Percentiles rank a stretch among this genome's conserved stretches.
phyloP scores from a whole-genome alignment of 2,888 invertebrate genomes.

The Orthosia incerta region DNA sequence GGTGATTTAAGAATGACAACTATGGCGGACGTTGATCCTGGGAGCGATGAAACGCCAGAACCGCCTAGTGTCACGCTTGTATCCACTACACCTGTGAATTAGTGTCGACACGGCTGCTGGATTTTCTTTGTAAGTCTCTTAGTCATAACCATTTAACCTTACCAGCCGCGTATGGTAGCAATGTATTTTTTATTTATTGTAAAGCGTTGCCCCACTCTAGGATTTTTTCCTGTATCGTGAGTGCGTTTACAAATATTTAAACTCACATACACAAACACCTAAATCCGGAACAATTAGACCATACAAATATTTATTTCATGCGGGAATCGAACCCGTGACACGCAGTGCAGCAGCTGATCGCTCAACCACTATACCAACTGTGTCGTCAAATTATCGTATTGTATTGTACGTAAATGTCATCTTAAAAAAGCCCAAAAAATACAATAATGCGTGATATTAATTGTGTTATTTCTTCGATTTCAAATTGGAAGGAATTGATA shows the following conservation, averaged over 20 bases:
- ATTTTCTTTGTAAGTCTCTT: slow-evolving; percentile 22
- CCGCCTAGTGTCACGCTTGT: slow-evolving; percentile 66
- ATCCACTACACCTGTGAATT: slow-evolving; percentile 65
- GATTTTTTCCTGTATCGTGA: neutral
- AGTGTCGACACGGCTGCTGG: slow-evolving; percentile 4
- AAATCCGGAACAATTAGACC: too few relatives aligned
- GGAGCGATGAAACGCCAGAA: slow-evolving; percentile 56
- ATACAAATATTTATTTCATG: neutral
- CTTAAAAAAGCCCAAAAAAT: too few relatives aligned
- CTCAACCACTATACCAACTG: too few relatives aligned
- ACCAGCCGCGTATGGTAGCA: too few relatives aligned
- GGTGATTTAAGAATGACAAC: slow-evolving; percentile 71
- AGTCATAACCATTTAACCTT: neutral
- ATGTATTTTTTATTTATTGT: too few relatives aligned
- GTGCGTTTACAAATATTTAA: slow-evolving; percentile 1
- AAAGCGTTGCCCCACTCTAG: neutral
- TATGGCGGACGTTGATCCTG: slow-evolving; percentile 67
- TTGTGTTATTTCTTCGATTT: too few relatives aligned
- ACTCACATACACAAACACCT: neutral
- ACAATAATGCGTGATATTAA: too few relatives aligned
- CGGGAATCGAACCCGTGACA: too few relatives aligned
- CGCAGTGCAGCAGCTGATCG: too few relatives aligned
- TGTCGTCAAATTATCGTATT: too few relatives aligned
- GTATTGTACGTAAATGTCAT: too few relatives aligned
- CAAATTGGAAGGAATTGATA: too few relatives aligned